Evolutionary conservation across 64 coral and sea anemone genomes (phyloP).

Genomic region (Montipora efflorescens): DNA sequence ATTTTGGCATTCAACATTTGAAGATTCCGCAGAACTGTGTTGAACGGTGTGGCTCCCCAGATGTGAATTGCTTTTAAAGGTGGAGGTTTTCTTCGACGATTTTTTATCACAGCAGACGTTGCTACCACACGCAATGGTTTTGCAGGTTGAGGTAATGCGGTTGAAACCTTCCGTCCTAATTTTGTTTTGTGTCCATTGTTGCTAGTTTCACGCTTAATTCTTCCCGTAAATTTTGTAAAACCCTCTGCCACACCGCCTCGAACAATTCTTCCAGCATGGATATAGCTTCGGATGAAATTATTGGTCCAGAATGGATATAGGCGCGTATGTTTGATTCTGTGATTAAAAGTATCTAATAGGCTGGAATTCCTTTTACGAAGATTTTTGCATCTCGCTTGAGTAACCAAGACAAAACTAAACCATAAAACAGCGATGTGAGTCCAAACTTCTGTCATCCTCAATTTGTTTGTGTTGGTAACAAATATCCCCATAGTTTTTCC

Average conservation of each 20-base stretch:
- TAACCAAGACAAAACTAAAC: not conserved
- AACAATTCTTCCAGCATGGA: not conserved
- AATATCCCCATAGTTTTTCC: not conserved
- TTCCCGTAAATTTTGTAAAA: not conserved
- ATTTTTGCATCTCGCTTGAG: slow-evolving; percentile 12
- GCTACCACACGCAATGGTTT: slow-evolving; percentile 84
- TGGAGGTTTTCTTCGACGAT: slow-evolving; percentile 58
- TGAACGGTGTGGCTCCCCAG: slow-evolving; percentile 87
- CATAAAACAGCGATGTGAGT: not conserved
- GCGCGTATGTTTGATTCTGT: not conserved
- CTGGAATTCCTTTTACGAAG: not conserved
- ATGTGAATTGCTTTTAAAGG: slow-evolving; percentile 92
- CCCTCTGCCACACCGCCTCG: too few species aligned
- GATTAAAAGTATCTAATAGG: not conserved
- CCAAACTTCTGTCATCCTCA: slow-evolving; percentile 31
- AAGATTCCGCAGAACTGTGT: slow-evolving; percentile 73
- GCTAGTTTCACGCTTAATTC: not conserved
- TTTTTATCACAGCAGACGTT: slow-evolving; percentile 87
- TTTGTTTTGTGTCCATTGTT: slow-evolving; percentile 1
- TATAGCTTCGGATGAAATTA: not conserved
- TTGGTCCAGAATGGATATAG: not conserved
- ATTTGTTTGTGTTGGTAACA: not conserved
- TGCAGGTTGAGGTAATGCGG: slow-evolving; percentile 63
- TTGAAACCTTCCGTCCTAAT: not conserved
- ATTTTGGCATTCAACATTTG: slow-evolving; percentile 63